phyloP scores from a whole-genome alignment of 2,797 vertebrate species.

The Alcedo quadribrachys region DNA sequence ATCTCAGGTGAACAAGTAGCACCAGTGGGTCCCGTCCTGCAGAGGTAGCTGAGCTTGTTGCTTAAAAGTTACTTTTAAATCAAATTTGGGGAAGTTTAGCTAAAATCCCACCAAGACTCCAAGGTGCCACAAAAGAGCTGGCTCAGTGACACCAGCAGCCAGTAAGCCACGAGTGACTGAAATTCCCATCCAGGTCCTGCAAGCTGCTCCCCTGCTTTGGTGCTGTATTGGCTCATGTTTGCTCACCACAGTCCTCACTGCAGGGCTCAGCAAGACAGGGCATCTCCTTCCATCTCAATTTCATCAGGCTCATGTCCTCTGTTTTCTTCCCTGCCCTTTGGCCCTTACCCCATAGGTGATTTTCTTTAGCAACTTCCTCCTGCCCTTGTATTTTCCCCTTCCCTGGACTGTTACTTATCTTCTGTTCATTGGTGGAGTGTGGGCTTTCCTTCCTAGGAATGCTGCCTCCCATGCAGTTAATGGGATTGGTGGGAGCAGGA shows the following conservation, averaged over 20 bases:
- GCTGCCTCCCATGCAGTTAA: neutral
- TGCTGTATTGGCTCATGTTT: neutral
- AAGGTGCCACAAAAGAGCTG: fast-evolving
- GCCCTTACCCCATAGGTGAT: neutral
- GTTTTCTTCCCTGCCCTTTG: neutral
- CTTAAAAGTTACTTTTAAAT: neutral
- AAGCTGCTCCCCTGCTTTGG: fast-evolving
- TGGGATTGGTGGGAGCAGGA: neutral
- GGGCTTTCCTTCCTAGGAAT: neutral
- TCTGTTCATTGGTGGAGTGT: neutral
- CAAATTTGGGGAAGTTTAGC: neutral
- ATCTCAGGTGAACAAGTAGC: neutral
- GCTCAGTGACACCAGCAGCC: fast-evolving
- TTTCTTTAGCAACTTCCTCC: neutral
- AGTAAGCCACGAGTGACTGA: neutral
- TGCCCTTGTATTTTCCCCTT: neutral
- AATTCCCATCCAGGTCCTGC: neutral
- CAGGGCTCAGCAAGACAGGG: fast-evolving
- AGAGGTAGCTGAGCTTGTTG: neutral
- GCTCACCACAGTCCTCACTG: fast-evolving
- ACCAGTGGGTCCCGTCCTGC: fast-evolving
- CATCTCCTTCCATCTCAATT: neutral
- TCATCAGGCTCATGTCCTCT: neutral
- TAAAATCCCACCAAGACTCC: fast-evolving
- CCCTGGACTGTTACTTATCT: neutral